Evolutionary conservation across 2,113 vertebrate genomes (phyloP), one percentile per base, ranked within the genome.

Genomic region (Dolichallabes microphthalmus): DNA sequence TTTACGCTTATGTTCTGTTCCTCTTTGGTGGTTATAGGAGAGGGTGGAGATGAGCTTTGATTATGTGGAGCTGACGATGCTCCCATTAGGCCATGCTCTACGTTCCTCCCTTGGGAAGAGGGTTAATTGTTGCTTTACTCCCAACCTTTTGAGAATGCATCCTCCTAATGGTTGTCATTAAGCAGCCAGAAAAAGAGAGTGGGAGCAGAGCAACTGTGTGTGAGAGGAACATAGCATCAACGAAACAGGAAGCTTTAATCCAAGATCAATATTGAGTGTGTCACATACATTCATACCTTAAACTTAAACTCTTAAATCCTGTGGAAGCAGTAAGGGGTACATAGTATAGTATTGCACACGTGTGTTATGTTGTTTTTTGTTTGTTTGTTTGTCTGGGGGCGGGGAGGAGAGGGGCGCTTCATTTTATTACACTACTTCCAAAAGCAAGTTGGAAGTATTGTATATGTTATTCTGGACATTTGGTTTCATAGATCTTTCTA

Each of bases 41-140:
- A 68, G 58, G 63, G 58, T 75, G 71, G 53, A 58, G 66, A 82
- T 53, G 76, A 82, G 53, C 82, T 73, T 61, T 75, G 85, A 84
- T 90, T 82, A 82, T 87, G 61, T 68, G 80, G 84, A 86, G 58
- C 14, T 74, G 69, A 80, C 82, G 30, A 66, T 82, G 79, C 82
- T 86, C 87, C 87, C 89, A 71, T 71, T 79, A 82, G 88, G 69
- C 86, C 85, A 87, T 66, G 85, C 87, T 86, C 71, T 85, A 57
- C 32, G 66, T 45, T 63, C 82, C 82, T 45, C 66, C 84, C 83
- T 75, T 52, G 30, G 32, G 32, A 73, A 88, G 85, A 79, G 89
- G 87, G 85, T 75, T 89, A 90, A 85, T 87, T 85, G 82, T 85
- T 88, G 88, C 27, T 11, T 87, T 86, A 80, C 83, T 90, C 81